Evolutionary conservation across 2,888 invertebrate species (phyloP).

Genomic region (Byasa hedistus): DNA sequence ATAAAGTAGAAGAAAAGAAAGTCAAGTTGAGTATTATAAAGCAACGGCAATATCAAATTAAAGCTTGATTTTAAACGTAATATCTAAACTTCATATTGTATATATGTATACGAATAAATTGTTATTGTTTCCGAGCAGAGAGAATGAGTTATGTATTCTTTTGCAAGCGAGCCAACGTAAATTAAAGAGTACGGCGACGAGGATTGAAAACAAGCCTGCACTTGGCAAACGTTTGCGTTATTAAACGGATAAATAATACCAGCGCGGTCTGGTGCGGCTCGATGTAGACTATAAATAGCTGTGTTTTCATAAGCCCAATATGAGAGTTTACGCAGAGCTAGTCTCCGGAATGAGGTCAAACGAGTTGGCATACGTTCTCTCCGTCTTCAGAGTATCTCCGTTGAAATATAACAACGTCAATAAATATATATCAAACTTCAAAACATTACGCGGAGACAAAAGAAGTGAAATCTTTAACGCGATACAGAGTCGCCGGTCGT

Average conservation of each 20-base stretch:
- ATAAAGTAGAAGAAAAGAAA: no score
- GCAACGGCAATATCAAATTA: no score
- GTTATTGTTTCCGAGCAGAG: background rate
- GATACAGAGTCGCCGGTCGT: slow-evolving; percentile 5
- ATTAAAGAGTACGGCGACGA: slow-evolving; percentile 47
- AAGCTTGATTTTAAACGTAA: no score
- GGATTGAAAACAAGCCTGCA: slow-evolving; percentile 58
- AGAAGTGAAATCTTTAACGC: slow-evolving; percentile 30
- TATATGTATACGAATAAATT: no score
- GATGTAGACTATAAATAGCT: slow-evolving; percentile 68
- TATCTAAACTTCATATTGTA: no score
- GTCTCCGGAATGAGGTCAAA: slow-evolving; percentile 74
- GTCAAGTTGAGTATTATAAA: no score
- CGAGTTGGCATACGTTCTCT: slow-evolving; percentile 68
- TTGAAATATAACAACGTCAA: slow-evolving; percentile 58
- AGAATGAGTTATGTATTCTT: slow-evolving; percentile 31
- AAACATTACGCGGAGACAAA: slow-evolving; percentile 35
- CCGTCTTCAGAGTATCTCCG: slow-evolving; percentile 43
- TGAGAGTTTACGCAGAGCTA: slow-evolving; percentile 74
- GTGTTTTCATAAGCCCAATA: slow-evolving; percentile 74
- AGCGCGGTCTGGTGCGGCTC: slow-evolving; percentile 57
- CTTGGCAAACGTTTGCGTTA: slow-evolving; percentile 65
- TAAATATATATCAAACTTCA: slow-evolving; percentile 50
- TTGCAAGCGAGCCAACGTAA: slow-evolving; percentile 51
- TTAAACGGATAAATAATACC: slow-evolving; percentile 71